Conservation (phyloP, 2,113 vertebrate genomes). For the Paramormyrops kingsleyae region DNA sequence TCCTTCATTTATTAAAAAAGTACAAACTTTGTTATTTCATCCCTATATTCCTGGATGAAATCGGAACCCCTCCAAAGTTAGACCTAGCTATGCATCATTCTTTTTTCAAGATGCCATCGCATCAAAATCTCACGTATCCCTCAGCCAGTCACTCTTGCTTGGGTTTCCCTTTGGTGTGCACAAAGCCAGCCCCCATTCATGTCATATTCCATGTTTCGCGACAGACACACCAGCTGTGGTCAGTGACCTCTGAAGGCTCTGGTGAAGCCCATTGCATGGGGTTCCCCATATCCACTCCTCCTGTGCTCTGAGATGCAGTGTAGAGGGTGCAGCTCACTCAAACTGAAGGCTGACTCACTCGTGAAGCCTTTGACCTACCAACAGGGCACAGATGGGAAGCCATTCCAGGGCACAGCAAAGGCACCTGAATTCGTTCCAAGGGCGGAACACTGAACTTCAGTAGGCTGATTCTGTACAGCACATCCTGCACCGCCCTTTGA, state of each 20-base stretch:
- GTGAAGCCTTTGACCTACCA: not conserved
- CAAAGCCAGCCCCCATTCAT: not conserved
- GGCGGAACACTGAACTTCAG: not conserved
- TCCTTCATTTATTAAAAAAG: not conserved
- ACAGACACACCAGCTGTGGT: not conserved
- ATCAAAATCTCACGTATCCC: not conserved
- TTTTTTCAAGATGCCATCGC: not conserved
- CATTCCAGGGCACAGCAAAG: not conserved
- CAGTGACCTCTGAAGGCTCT: not conserved
- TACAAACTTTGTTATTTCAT: not conserved
- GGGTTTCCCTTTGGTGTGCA: not conserved
- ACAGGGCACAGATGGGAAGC: not conserved
- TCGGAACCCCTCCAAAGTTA: not conserved
- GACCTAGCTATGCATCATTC: not conserved
- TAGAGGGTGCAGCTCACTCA: not conserved
- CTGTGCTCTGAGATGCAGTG: not conserved
- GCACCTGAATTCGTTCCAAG: not conserved
- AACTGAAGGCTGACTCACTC: not conserved
- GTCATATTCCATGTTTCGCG: not conserved
- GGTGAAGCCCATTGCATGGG: not conserved
- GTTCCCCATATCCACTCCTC: not conserved
- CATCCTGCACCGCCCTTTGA: not conserved
- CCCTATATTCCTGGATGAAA: not conserved
- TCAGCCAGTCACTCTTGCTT: not conserved
- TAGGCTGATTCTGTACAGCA: not conserved